phyloP scores from a whole-genome alignment of 2,888 invertebrate genomes.

The Choreutis nemorana region DNA sequence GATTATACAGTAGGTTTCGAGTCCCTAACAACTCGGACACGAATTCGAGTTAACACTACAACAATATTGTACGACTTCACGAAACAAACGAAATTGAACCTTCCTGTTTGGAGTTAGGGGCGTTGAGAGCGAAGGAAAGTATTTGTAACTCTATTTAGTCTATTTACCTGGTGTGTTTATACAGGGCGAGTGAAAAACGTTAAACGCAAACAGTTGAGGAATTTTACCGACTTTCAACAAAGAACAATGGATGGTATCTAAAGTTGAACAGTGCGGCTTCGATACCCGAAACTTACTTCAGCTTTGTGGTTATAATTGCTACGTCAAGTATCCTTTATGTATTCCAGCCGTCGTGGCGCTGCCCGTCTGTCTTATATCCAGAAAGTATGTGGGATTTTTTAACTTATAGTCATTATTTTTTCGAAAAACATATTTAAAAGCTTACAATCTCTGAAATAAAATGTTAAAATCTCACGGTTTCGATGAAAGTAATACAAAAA shows the following conservation, averaged over 20 bases:
- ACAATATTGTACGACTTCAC: conserved; percentile 13
- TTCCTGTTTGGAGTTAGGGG: conserved; percentile 13
- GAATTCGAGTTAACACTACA: conserved; percentile 30
- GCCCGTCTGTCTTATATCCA: no score
- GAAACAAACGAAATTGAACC: conserved; percentile 11
- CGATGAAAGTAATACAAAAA: no score
- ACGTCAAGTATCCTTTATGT: no score
- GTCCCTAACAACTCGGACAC: conserved; percentile 37
- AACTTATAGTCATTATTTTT: no score
- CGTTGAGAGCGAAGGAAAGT: neutral
- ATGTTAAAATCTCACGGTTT: no score
- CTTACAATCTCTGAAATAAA: no score
- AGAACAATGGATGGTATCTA: conserved; percentile 20
- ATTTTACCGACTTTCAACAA: conserved; percentile 21
- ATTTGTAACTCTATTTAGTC: conserved; percentile 13
- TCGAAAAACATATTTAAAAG: no score
- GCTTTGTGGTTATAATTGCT: no score
- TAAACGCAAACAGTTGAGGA: conserved; percentile 21
- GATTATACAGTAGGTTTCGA: conserved; percentile 20
- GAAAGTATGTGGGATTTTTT: no score
- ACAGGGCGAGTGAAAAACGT: conserved; percentile 20
- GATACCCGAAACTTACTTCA: no score
- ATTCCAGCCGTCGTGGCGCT: no score
- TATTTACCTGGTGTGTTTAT: conserved; percentile 34
- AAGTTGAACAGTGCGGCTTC: no score